Percentiles rank a stretch among this genome's conserved stretches.
These are phyloP conservation scores for Dicyrtomina minuta DNA, from an alignment of 2,888 invertebrate species.

Conservation along the genomic window DNA sequence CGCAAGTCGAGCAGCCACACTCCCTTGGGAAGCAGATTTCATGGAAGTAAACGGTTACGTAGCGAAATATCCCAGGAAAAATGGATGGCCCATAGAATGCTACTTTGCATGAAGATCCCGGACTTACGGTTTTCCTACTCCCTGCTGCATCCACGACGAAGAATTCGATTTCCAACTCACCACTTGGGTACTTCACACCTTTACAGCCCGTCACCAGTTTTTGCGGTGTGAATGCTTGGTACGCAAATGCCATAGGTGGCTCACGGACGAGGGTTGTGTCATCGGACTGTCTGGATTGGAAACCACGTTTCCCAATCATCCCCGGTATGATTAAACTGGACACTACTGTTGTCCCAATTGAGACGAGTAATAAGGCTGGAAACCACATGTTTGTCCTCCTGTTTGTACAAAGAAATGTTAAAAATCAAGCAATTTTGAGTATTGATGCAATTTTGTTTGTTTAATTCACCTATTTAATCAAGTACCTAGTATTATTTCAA, in stretches of 20 bases:
- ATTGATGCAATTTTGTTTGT: too few species aligned
- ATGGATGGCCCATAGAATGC: slow-evolving; percentile 39
- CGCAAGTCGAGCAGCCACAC: slow-evolving; percentile 41
- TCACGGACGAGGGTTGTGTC: background rate
- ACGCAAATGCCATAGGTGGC: too few species aligned
- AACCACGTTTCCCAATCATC: too few species aligned
- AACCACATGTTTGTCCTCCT: background rate
- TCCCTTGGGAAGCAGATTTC: slow-evolving; percentile 49
- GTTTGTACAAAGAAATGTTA: too few species aligned
- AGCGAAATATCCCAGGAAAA: slow-evolving; percentile 34
- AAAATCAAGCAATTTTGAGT: too few species aligned
- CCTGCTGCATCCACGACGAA: slow-evolving; percentile 48
- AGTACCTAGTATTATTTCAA: too few species aligned
- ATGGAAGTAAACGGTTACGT: slow-evolving; percentile 38
- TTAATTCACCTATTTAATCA: too few species aligned
- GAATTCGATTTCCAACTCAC: slow-evolving; percentile 31
- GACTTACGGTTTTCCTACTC: slow-evolving; percentile 36
- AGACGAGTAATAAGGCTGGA: background rate
- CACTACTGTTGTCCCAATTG: background rate
- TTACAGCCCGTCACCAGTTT: slow-evolving; percentile 41
- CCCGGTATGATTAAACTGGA: too few species aligned
- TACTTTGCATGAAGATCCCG: slow-evolving; percentile 20
- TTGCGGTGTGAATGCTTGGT: slow-evolving; percentile 40
- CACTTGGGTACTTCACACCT: slow-evolving; percentile 33
- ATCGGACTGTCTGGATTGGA: background rate